Evolutionary conservation across 2,888 invertebrate species (phyloP), one percentile per base, ranked within the genome.

Genomic region (Lordiphosa fenestrarum): DNA sequence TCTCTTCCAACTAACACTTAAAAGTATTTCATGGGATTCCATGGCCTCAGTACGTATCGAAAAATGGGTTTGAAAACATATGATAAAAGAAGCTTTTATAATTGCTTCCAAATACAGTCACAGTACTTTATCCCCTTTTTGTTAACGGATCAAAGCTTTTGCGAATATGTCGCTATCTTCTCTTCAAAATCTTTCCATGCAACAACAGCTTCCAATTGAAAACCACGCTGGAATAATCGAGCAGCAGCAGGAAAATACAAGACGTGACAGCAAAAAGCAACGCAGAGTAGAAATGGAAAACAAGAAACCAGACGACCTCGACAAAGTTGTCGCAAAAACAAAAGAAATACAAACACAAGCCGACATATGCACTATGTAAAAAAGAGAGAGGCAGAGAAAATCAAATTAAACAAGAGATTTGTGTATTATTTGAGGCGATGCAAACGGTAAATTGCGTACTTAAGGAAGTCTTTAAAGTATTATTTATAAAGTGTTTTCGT

Each of bases 281-380:
- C 66, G 42, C 40, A 30, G 10, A 51, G 48, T 62, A 59, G 63
- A 71, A 76, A 78, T 46, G 51, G 38, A 46, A 41, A 41, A 41
- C 30, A 73, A 71, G 73, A 86, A 84, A 87, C 87, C 74, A 80
- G 84, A 85, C 86, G 87, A 86, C 87, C 87, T 87, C 87, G 86
- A 86, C 82, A 64, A 63, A 66, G 69, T 62, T 74, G 69, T 69
- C 60, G 70, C 73, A 71, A 74, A 73, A 61, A 57, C 41, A 53
- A 42, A 62, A 62, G 59, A 62, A 35, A 69, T 55, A 53, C 55
- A 69, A 47, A 58, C 38, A 30, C 33, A 53, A 42, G 61, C 50
- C 21, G 6, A 21, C 40, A 36, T 6, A 39, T 19, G 55, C 36
- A 42, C 40, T 15, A 53, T 41, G 39, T 23, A 47, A 35, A 48